phyloP scores from a whole-genome alignment of 2,888 invertebrate species.

The Hypselothyrea guttata region DNA sequence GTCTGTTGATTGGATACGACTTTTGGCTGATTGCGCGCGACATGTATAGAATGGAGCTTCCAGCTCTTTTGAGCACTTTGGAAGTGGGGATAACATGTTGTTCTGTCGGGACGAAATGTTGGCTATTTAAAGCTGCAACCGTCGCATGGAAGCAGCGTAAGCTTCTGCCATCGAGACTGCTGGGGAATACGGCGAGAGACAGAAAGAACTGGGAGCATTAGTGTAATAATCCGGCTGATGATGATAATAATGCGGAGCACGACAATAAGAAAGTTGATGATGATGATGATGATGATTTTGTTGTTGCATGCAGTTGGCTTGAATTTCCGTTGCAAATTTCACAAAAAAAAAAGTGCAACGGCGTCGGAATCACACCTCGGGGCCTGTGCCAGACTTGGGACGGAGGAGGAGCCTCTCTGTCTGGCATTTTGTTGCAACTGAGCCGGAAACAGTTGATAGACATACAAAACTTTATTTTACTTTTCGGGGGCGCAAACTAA shows the following conservation, averaged over 20 bases:
- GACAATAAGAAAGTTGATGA: slow-evolving; percentile 9
- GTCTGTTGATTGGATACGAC: slow-evolving; percentile 63
- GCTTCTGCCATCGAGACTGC: slow-evolving; percentile 23
- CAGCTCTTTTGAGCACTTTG: slow-evolving; percentile 23
- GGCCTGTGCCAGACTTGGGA: slow-evolving; percentile 23
- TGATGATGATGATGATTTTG: slow-evolving; percentile 19
- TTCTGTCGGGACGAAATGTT: slow-evolving; percentile 1
- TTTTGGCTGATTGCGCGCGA: slow-evolving; percentile 45
- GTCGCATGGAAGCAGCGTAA: slow-evolving; percentile 27
- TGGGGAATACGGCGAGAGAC: slow-evolving; percentile 32
- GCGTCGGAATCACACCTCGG: slow-evolving; percentile 49
- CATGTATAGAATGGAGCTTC: slow-evolving; percentile 14
- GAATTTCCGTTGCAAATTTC: slow-evolving; percentile 70
- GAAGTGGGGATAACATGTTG: slow-evolving; percentile 22
- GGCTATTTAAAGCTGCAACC: slow-evolving; percentile 54
- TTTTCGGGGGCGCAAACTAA: not conserved
- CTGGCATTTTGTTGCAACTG: slow-evolving; percentile 55
- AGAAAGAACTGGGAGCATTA: slow-evolving; percentile 3
- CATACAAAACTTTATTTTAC: no score
- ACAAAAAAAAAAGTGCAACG: slow-evolving; percentile 49
- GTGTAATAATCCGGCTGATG: slow-evolving; percentile 1
- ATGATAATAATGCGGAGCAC: slow-evolving; percentile 6
- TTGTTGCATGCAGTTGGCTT: slow-evolving; percentile 17
- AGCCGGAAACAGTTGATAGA: slow-evolving; percentile 67
- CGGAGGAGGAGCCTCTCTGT: slow-evolving; percentile 9